phyloP scores from a whole-genome alignment of 2,888 invertebrate genomes.

The Chloroclystis v-ata region DNA sequence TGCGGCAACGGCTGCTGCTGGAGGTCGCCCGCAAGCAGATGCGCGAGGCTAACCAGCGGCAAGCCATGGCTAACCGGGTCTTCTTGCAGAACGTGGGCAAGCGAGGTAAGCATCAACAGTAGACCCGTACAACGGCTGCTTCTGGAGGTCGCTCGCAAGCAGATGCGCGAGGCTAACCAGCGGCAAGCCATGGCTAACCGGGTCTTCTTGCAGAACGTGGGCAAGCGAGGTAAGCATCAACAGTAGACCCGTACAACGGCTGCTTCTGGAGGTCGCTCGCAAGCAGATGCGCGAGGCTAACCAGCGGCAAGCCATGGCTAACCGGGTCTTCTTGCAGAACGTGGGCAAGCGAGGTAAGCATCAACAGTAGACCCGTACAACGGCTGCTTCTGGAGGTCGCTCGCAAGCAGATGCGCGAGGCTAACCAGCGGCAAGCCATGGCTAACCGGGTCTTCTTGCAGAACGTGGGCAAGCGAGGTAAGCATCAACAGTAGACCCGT shows the following conservation, averaged over 20 bases:
- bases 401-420: conserved; percentile 88
- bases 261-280: conserved; percentile 89
- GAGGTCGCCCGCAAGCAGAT: conserved; percentile 91
- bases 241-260: conserved; percentile 78
- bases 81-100: conserved; percentile 88
- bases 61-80: conserved; percentile 84
- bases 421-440: conserved; percentile 82
- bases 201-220: conserved; percentile 85
- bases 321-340: conserved; percentile 84
- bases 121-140: conserved; percentile 83
- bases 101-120: conserved; percentile 61
- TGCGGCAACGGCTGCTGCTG: conserved; percentile 87
- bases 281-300: conserved; percentile 87
- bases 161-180: conserved; percentile 85
- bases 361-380: conserved; percentile 61
- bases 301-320: conserved; percentile 83
- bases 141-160: conserved; percentile 90
- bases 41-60: conserved; percentile 83
- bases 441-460: conserved; percentile 86
- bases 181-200: conserved; percentile 85
- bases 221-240: conserved; percentile 80
- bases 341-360: conserved; percentile 83
- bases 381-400: conserved; percentile 89
- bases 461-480: conserved; percentile 86
- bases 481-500: background rate